A percentile compares a stretch with the other conserved stretches of the same genome.
Conservation (phyloP, 1,140 invertebrate species). For the Drosophila bocki region DNA sequence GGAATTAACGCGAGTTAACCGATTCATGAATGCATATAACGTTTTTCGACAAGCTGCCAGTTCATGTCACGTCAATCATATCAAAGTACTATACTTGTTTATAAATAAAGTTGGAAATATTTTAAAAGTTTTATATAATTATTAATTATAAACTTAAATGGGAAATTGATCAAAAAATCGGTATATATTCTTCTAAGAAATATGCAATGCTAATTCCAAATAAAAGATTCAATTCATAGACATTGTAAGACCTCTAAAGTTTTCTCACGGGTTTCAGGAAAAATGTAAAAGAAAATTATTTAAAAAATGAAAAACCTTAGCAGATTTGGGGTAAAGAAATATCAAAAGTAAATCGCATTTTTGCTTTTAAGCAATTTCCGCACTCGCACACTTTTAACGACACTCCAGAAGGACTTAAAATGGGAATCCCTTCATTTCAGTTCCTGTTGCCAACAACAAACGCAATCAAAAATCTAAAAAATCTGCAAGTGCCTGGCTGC, state of each 20-base stretch:
- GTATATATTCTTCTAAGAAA: neutral
- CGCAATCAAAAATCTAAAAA: slow-evolving; percentile 73
- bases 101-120: slow-evolving; percentile 1
- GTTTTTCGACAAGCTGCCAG: slow-evolving; percentile 63
- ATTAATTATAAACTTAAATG: neutral
- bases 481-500: slow-evolving; percentile 70
- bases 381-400: slow-evolving; percentile 50
- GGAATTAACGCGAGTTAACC: slow-evolving; percentile 11
- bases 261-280: neutral
- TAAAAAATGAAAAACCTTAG: neutral
- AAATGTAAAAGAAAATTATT: neutral
- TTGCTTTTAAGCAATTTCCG: slow-evolving; percentile 77
- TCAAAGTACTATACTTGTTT: slow-evolving; percentile 36
- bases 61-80: slow-evolving; percentile 76
- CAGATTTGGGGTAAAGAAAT: slow-evolving; percentile 19
- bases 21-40: slow-evolving; percentile 36
- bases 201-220: neutral
- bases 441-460: slow-evolving; percentile 49
- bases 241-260: neutral
- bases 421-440: slow-evolving; percentile 53
- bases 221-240: neutral
- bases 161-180: neutral
- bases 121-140: neutral
- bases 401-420: slow-evolving; percentile 58
- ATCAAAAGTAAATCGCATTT: slow-evolving; percentile 53